These are phyloP conservation scores for Drosophila azteca DNA, from an alignment of 1,140 invertebrate species.

Conservation along the genomic window DNA sequence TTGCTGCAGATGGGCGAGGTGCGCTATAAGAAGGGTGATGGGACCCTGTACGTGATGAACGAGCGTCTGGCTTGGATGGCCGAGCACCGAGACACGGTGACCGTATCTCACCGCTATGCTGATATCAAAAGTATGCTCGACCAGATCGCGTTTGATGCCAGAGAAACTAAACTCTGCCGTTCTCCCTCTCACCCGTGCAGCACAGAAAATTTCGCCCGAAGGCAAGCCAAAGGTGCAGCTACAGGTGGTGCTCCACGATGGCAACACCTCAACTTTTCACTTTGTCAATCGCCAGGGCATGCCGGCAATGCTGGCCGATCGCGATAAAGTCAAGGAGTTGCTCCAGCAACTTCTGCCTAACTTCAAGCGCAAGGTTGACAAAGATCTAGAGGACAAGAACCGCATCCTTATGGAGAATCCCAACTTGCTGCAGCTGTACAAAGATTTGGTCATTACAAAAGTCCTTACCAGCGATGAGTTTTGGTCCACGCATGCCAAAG, in stretches of 20 bases:
- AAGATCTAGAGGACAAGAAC: slow-evolving; percentile 96
- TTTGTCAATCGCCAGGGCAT: slow-evolving; percentile 95
- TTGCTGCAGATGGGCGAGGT: slow-evolving; percentile 95
- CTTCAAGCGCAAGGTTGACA: slow-evolving; percentile 97
- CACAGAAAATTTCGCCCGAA: slow-evolving; percentile 99
- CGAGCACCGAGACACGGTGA: slow-evolving; percentile 94
- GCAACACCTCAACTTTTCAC: slow-evolving; percentile 97
- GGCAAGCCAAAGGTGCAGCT: slow-evolving; percentile 99
- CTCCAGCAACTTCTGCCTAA: slow-evolving; percentile 96
- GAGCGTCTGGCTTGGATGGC: slow-evolving; percentile 98
- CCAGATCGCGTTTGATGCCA: neutral
- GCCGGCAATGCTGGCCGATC: slow-evolving; percentile 93
- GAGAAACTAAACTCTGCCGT: neutral
- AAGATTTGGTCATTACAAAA: slow-evolving; percentile 96
- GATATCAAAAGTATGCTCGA: slow-evolving; percentile 95
- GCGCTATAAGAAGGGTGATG: slow-evolving; percentile 97
- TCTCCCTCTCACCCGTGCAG: slow-evolving; percentile 85
- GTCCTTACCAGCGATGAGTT: slow-evolving; percentile 98
- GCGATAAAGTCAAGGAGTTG: slow-evolving; percentile 97
- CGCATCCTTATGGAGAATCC: slow-evolving; percentile 93
- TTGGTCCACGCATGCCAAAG: slow-evolving; percentile 94
- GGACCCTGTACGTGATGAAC: slow-evolving; percentile 97
- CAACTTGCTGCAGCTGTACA: slow-evolving; percentile 92
- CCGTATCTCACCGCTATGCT: slow-evolving; percentile 95
- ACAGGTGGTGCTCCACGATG: slow-evolving; percentile 98